Conservation (phyloP, 2,888 invertebrate species). For the Hoplodrina blanda region DNA sequence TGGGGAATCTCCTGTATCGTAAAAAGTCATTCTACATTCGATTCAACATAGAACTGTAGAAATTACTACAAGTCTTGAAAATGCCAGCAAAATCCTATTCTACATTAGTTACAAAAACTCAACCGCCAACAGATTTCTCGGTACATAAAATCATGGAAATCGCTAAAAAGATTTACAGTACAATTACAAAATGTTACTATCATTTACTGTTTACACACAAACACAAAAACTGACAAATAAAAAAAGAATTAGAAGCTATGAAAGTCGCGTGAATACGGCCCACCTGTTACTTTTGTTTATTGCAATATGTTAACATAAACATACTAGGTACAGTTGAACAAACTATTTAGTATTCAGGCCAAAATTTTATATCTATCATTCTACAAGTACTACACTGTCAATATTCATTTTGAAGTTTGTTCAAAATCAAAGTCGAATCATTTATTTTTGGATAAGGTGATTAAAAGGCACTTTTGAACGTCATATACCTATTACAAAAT, state of each 20-base stretch:
- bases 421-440: too few relatives aligned
- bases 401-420: too few relatives aligned
- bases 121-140: background rate
- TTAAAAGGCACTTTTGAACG: too few relatives aligned
- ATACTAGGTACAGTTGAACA: background rate
- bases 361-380: background rate
- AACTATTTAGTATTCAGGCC: background rate
- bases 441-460: too few relatives aligned
- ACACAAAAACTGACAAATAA: slow-evolving; percentile 63
- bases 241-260: slow-evolving; percentile 64
- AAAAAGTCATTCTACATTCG: too few relatives aligned
- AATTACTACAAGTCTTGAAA: background rate
- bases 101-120: background rate
- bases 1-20: too few relatives aligned
- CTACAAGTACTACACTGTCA: background rate
- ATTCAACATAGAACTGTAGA: too few relatives aligned
- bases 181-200: slow-evolving; percentile 51
- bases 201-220: slow-evolving; percentile 40
- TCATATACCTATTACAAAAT: too few relatives aligned
- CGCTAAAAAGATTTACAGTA: slow-evolving; percentile 55
- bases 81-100: background rate
- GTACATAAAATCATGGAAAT: slow-evolving; percentile 49
- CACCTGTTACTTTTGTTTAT: slow-evolving; percentile 62
- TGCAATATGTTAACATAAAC: slow-evolving; percentile 6
- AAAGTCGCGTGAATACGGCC: slow-evolving; percentile 46